phyloP scores from a whole-genome alignment of 1,140 invertebrate genomes.

The Vanessa tameamea region DNA sequence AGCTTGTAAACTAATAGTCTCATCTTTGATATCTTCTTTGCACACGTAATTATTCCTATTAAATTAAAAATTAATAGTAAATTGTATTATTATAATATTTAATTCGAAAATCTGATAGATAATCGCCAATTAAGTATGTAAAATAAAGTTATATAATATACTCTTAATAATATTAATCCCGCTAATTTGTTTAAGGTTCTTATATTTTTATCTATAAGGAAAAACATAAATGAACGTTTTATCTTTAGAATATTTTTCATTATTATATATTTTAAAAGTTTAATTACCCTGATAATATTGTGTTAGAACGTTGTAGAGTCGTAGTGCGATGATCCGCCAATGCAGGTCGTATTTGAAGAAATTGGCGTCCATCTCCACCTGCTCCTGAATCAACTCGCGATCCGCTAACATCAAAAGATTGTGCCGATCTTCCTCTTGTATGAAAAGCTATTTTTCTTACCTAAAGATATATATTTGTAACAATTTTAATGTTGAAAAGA shows the following conservation, averaged over 20 bases:
- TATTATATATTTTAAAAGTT: neutral
- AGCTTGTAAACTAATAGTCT: constrained; percentile 65
- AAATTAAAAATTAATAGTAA: constrained; percentile 6
- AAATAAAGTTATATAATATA: no score
- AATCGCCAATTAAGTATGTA: no score
- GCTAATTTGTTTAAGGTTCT: no score
- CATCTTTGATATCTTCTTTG: constrained; percentile 66
- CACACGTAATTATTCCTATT: constrained; percentile 56
- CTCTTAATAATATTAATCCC: no score
- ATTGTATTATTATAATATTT: neutral
- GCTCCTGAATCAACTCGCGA: constrained; percentile 55
- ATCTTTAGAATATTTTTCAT: neutral
- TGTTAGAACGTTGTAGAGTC: constrained; percentile 61
- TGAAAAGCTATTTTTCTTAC: constrained; percentile 75
- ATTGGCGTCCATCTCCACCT: constrained; percentile 67
- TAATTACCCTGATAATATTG: constrained; percentile 58
- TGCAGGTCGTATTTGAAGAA: constrained; percentile 77
- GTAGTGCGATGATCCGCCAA: constrained; percentile 62
- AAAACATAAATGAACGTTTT: neutral
- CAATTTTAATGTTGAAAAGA: no score
- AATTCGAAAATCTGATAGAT: neutral
- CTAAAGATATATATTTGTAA: constrained; percentile 45
- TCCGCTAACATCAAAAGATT: constrained; percentile 68
- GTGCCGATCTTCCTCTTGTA: constrained; percentile 72
- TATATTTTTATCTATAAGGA: neutral